Percentiles rank a stretch among this genome's conserved stretches.
Conservation (phyloP, 2,888 invertebrate species). For the Pegoplata infirma region DNA sequence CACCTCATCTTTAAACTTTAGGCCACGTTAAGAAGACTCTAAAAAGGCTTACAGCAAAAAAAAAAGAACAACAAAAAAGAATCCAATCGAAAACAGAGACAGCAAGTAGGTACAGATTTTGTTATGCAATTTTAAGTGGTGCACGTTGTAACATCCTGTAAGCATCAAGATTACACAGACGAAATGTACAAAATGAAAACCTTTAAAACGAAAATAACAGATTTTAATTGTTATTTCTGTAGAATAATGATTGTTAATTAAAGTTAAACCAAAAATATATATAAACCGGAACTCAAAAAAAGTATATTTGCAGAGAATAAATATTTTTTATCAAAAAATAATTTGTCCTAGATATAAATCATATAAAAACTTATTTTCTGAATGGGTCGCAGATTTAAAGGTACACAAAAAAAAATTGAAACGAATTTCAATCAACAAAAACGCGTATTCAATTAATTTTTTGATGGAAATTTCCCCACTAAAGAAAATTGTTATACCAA, state of each 20-base stretch:
- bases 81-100: slow-evolving; percentile 9
- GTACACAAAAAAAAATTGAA: too few relatives aligned
- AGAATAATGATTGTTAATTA: not conserved
- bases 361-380: too few relatives aligned
- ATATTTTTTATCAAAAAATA: too few relatives aligned
- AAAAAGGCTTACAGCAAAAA: not conserved
- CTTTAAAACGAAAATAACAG: not conserved
- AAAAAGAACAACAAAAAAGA: not conserved
- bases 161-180: slow-evolving; percentile 51
- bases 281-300: too few relatives aligned
- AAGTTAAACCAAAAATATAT: too few relatives aligned
- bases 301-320: too few relatives aligned
- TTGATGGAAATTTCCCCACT: too few relatives aligned
- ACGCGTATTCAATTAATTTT: too few relatives aligned
- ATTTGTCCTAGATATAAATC: too few relatives aligned
- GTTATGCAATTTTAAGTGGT: slow-evolving; percentile 1
- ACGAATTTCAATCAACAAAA: too few relatives aligned
- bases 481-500: too few relatives aligned
- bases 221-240: not conserved
- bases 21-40: slow-evolving; percentile 40
- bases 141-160: slow-evolving; percentile 58
- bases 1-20: slow-evolving; percentile 59
- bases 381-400: too few relatives aligned
- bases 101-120: not conserved
- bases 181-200: not conserved